These are phyloP conservation scores for Limenitis camilla DNA, from an alignment of 2,888 invertebrate genomes.

Conservation along the genomic window DNA sequence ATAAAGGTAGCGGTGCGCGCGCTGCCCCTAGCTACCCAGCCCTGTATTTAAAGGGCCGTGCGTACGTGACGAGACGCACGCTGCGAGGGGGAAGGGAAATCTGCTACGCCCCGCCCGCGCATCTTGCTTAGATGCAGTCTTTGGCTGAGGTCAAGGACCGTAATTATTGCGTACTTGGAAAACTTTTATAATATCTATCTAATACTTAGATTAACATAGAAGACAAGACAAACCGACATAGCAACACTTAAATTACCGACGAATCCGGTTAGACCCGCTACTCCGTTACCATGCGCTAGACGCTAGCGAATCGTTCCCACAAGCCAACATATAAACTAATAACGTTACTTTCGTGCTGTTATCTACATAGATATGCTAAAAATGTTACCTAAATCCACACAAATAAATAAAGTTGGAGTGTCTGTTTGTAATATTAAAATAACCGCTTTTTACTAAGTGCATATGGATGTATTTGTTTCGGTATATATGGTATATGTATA, in stretches of 20 bases:
- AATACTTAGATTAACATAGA: constrained; percentile 11
- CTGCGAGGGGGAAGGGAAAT: constrained; percentile 39
- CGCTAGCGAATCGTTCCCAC: constrained; percentile 34
- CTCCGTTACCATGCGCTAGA: constrained; percentile 50
- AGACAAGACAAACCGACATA: not conserved
- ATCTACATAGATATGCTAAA: no score
- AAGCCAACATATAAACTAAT: constrained; percentile 29
- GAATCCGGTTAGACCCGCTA: constrained; percentile 57
- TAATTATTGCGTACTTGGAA: constrained; percentile 6
- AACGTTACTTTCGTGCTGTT: constrained; percentile 45
- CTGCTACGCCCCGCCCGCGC: constrained; percentile 45
- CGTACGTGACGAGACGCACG: constrained; percentile 59
- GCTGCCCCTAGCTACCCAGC: constrained; percentile 43
- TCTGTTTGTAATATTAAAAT: no score
- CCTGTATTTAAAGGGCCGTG: constrained; percentile 42
- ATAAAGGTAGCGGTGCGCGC: constrained; percentile 54
- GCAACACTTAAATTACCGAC: constrained; percentile 39
- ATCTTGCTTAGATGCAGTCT: constrained; percentile 52
- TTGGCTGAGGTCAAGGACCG: constrained; percentile 46
- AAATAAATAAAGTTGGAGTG: no score
- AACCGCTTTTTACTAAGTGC: no score
- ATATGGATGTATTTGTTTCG: no score
- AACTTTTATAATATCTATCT: not conserved
- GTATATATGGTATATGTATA: no score
- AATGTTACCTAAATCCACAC: no score